Base-by-base conservation (phyloP, 1,140 invertebrate species). In the Drosophila pallidifrons region DNA sequence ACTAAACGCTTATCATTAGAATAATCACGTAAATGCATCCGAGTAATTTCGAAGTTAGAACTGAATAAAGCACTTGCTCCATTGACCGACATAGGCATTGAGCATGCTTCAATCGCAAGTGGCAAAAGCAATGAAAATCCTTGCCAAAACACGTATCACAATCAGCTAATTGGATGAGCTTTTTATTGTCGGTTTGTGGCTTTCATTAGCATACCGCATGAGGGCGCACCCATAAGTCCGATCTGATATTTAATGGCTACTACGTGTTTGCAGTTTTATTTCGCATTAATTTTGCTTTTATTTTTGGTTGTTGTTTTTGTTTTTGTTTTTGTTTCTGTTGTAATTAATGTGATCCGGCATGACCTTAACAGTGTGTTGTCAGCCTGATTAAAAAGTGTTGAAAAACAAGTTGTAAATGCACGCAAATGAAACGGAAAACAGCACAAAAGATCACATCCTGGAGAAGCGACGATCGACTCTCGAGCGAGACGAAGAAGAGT, bases 361-460 rank as follows among this genome's bases (percentile, higher is more conserved):
- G 85, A 87, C 83, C 83, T 87, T 87, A 87, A 87, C 83, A 83
- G 80, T 88, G 85, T 80, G 77, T 74, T 86, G 82, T 86, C 72
- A 63, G 77, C 58, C 83, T 87, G 83, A 87, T 87, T 87, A 88
- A 87, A 87, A 79, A 87, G 83, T 87, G 83, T 87, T 88, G 77
- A 77, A 64, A 78, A 87, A 87, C 83, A 87, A 83, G 85, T 87
- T 88, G 83, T 87, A 66, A 70, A 67, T 75, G 71, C 70, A 41
- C 46, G 49, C 73, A 65, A 79, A 71, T 74, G 79, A 81, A 81
- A 80, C 79, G 74, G 77, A 80, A 80, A 82, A 52, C 73, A 28
- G 47, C 45, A 52, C 58, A 16, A 52, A 49, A 69, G 46, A 59
- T 20, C 35, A 43, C 52, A 74, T 67, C 58, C 52, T 55, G 43